Evolutionary conservation across 2,113 vertebrate genomes (phyloP).

Genomic region (Peucedramus taeniatus): DNA sequence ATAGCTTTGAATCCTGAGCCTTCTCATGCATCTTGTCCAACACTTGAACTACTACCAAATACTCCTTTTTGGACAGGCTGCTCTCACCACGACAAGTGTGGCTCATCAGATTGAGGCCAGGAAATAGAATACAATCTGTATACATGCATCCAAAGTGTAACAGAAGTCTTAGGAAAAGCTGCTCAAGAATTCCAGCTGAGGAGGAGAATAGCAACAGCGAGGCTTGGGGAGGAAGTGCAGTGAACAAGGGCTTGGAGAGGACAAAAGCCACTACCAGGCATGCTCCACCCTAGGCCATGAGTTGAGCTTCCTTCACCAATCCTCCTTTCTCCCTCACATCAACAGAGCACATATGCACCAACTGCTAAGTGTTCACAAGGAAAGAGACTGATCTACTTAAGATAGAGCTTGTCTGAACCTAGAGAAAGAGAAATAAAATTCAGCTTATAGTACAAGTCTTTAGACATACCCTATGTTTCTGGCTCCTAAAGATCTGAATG

Average conservation of each 20-base stretch:
- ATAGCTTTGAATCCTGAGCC: neutral
- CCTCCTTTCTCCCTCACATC: neutral
- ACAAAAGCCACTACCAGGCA: neutral
- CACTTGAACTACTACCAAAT: neutral
- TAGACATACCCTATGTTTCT: neutral
- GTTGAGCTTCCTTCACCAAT: neutral
- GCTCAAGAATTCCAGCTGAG: neutral
- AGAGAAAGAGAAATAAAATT: neutral
- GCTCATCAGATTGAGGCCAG: neutral
- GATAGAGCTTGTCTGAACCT: neutral
- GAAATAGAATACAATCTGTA: neutral
- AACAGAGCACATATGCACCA: neutral
- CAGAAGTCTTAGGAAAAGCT: neutral
- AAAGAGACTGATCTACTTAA: neutral
- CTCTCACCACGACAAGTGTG: neutral
- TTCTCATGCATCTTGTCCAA: neutral
- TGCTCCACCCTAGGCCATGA: neutral
- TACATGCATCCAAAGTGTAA: neutral
- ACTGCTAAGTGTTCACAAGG: neutral
- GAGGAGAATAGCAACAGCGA: neutral
- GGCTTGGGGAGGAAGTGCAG: neutral
- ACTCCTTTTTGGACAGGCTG: neutral
- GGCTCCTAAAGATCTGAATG: neutral
- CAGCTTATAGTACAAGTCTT: neutral
- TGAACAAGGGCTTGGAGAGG: neutral